These are phyloP conservation scores for Tamias sibiricus DNA, from an alignment of 2,113 vertebrate genomes.

Conservation along the genomic window DNA sequence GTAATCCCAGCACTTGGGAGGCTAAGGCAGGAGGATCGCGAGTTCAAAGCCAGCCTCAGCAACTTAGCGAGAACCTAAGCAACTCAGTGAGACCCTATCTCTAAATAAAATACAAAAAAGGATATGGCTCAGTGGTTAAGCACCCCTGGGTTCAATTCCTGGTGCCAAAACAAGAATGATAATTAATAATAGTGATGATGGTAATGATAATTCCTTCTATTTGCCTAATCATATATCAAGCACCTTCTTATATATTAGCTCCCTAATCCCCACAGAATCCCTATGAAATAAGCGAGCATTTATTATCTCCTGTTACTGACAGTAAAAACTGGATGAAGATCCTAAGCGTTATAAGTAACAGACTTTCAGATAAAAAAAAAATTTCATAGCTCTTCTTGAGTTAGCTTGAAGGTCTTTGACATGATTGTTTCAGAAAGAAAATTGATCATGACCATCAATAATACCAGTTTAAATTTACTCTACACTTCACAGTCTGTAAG, in stretches of 20 bases:
- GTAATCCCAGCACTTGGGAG: no score
- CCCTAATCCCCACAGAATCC: neutral
- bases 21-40: no score
- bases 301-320: neutral
- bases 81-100: no score
- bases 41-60: no score
- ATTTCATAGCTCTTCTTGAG: neutral
- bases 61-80: no score
- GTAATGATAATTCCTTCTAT: neutral
- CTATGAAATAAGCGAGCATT: neutral
- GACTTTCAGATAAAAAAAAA: neutral
- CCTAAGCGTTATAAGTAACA: conserved; percentile 11
- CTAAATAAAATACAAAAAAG: no score
- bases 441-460: neutral
- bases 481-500: neutral
- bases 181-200: neutral
- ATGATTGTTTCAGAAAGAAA: conserved; percentile 38
- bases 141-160: no score
- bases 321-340: neutral
- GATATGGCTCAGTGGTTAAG: no score
- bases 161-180: no score
- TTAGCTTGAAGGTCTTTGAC: neutral
- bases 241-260: neutral
- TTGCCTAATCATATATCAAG: neutral
- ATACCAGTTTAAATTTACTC: neutral